phyloP scores from a whole-genome alignment of 2,797 vertebrate genomes.

The Phalloptychus januarius region DNA sequence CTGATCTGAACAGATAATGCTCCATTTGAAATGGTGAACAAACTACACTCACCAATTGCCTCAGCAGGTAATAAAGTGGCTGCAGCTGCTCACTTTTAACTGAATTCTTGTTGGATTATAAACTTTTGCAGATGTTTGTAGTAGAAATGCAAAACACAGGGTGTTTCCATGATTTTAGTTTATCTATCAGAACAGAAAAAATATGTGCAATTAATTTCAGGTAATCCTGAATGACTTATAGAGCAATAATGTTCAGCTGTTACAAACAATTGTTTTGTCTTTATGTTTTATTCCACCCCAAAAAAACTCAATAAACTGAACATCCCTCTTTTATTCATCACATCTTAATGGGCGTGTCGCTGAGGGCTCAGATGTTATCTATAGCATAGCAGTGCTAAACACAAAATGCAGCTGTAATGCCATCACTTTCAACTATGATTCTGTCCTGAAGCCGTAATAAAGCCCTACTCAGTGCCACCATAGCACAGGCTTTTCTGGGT shows the following conservation, averaged over 20 bases:
- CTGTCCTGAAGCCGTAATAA: slow-evolving; percentile 15
- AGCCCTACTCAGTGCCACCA: slow-evolving; percentile 20
- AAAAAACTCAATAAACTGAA: background rate
- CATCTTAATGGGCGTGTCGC: background rate
- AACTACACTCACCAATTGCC: background rate
- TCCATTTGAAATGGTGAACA: background rate
- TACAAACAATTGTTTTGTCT: background rate
- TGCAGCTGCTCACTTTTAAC: background rate
- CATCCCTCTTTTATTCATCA: background rate
- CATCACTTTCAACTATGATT: slow-evolving; percentile 12
- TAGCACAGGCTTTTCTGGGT: slow-evolving; percentile 41
- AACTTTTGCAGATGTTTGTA: background rate
- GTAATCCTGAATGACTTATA: background rate
- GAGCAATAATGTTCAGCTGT: background rate
- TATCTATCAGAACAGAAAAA: background rate
- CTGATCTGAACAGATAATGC: background rate
- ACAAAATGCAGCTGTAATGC: background rate
- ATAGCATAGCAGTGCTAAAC: too few relatives aligned
- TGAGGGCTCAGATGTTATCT: background rate
- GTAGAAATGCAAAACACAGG: background rate
- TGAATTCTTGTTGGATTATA: background rate
- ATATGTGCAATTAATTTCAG: background rate
- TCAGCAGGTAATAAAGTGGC: background rate
- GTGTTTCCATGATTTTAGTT: background rate
- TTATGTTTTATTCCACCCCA: background rate